phyloP scores from a whole-genome alignment of 2,888 invertebrate genomes.

The Morpho deidamia region DNA sequence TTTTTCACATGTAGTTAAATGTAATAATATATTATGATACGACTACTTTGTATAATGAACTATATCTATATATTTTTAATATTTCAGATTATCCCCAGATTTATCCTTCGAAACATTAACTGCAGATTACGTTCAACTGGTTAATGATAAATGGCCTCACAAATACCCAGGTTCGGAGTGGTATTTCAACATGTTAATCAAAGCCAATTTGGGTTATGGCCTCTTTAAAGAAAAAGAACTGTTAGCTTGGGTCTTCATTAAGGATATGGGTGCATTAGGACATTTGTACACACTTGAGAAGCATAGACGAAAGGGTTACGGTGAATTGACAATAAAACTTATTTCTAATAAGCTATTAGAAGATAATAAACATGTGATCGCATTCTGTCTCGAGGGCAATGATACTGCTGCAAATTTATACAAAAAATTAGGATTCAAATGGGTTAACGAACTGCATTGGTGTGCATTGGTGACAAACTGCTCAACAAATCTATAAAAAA shows the following conservation, averaged over 20 bases:
- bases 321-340: slow-evolving; percentile 40
- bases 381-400: slow-evolving; percentile 42
- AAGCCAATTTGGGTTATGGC: slow-evolving; percentile 42
- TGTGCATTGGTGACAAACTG: neutral
- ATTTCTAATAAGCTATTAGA: slow-evolving; percentile 38
- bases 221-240: slow-evolving; percentile 36
- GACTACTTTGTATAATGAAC: too few relatives aligned
- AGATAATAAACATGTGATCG: slow-evolving; percentile 36
- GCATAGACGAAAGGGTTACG: slow-evolving; percentile 49
- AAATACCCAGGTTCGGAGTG: slow-evolving; percentile 35
- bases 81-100: slow-evolving; percentile 36
- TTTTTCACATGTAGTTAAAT: too few relatives aligned
- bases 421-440: slow-evolving; percentile 39
- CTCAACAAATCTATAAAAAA: too few relatives aligned
- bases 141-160: slow-evolving; percentile 47
- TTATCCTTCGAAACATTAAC: slow-evolving; percentile 35
- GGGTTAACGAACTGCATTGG: slow-evolving; percentile 34
- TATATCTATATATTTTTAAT: too few relatives aligned
- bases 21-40: too few relatives aligned
- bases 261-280: slow-evolving; percentile 43
- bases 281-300: slow-evolving; percentile 48
- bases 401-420: slow-evolving; percentile 39
- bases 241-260: slow-evolving; percentile 44
- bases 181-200: slow-evolving; percentile 42
- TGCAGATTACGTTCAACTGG: slow-evolving; percentile 32